These are phyloP conservation scores for Perizoma affinitatum DNA, from an alignment of 2,888 invertebrate species.

Conservation along the genomic window DNA sequence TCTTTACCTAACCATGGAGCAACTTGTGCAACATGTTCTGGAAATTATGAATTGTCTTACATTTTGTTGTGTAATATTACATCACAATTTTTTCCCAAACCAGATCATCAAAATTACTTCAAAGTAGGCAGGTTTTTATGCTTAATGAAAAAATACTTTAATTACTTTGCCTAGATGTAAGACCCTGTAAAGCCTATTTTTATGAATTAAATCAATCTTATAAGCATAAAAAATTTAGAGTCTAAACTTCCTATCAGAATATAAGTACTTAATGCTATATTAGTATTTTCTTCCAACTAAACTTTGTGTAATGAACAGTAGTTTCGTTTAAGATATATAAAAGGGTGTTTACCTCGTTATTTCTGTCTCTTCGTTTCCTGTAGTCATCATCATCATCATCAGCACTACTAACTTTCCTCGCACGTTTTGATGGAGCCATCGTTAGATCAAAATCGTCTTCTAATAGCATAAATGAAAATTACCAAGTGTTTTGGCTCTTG, in stretches of 20 bases:
- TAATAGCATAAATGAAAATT: conserved; percentile 70
- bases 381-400: conserved; percentile 90
- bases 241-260: too few species aligned
- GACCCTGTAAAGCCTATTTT: too few species aligned
- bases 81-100: neutral
- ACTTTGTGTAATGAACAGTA: too few species aligned
- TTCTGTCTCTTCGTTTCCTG: conserved; percentile 88
- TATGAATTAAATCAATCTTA: too few species aligned
- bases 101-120: conserved; percentile 2
- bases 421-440: conserved; percentile 75
- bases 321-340: too few species aligned
- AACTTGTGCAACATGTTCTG: conserved; percentile 10
- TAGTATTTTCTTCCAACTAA: too few species aligned
- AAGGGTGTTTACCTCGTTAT: conserved; percentile 86
- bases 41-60: neutral
- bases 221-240: too few species aligned
- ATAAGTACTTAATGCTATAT: too few species aligned
- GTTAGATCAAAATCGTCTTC: conserved; percentile 48
- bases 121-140: too few species aligned
- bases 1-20: neutral
- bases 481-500: conserved; percentile 31
- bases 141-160: too few species aligned
- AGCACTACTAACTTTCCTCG: conserved; percentile 80
- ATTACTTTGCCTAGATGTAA: too few species aligned
- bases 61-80: conserved; percentile 8